Base-by-base conservation (phyloP, 2,888 invertebrate species). In the Aleiodes testaceus region DNA sequence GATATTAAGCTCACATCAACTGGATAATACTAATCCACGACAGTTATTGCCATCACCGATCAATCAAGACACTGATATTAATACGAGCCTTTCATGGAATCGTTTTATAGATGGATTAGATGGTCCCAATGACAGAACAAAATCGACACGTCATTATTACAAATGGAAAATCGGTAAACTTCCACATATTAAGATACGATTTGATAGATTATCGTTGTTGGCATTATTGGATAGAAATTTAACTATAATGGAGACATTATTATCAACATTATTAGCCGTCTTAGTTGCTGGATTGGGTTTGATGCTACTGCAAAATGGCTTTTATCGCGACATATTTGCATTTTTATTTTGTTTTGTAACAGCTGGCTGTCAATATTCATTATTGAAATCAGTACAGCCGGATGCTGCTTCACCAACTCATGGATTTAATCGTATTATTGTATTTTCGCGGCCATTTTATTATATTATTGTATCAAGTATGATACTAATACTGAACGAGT, bases 351-450 rank as follows among this genome's bases (percentile, higher is more conserved):
- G 98, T 88, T 95, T 98, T 80, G 96, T 98, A n/a, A 97, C 98
- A 80, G 99, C 99, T 0, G 95, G 97, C 14, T 97, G 98, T 82
- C 99, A 99, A 88, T 99, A 99, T 88, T 98, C 97, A 0, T 89
- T 99, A 77, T 88, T 98, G 76, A 99, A 98, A 89, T 98, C 98
- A 78, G 99, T 99, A 1, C 99, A 99, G 84, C 99, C 99, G 0
- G 99, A 99, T 88, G 97, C 99, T 0, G 95, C 99, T 0, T 99
- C 99, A 1, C 99, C 99, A 0, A 97, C 98, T 47, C 99, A 99
- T 87, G 98, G 98, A 11, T 98, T 97, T 84, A 99, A 99, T 87
- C 93, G 96, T 81, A 93, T 97, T 80, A 97, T 98, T 45, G 95
- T 97, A 44, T 98, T 97, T 86, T 97, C 97, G 20, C 91, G 97